These are phyloP conservation scores for Ichneumoninae sp. DNA, from an alignment of 2,888 invertebrate genomes.

Conservation along the genomic window DNA sequence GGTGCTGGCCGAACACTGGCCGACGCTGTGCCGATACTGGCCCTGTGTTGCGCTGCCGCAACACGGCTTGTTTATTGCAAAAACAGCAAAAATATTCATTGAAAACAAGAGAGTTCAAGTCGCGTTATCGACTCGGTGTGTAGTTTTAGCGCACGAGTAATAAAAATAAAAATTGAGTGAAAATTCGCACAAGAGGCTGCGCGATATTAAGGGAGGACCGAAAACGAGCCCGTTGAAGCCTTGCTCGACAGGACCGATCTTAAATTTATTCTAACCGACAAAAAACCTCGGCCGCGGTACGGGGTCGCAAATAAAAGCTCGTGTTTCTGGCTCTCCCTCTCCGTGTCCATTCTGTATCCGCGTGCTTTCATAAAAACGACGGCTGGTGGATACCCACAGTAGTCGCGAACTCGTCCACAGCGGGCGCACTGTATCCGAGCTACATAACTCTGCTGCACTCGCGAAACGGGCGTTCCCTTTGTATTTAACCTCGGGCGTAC, in stretches of 20 bases:
- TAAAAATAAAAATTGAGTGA: not conserved
- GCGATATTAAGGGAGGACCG: not conserved
- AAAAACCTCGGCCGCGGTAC: not conserved
- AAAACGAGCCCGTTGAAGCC: not conserved
- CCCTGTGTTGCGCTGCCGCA: too few species aligned
- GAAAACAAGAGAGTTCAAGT: not conserved
- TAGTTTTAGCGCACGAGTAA: not conserved
- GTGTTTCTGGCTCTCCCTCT: not conserved
- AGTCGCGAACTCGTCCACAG: conserved; percentile 9
- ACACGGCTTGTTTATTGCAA: too few species aligned
- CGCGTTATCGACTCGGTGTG: not conserved
- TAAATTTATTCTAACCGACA: conserved; percentile 10
- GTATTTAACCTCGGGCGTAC: conserved; percentile 34
- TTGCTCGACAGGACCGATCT: conserved; percentile 11
- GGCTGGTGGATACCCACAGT: not conserved
- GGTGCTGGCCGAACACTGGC: too few species aligned
- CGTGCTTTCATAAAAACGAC: conserved; percentile 20
- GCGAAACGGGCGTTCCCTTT: conserved; percentile 43
- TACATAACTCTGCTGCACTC: conserved; percentile 22
- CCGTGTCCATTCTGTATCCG: conserved; percentile 7
- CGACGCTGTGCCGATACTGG: too few species aligned
- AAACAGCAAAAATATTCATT: too few species aligned
- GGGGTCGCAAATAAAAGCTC: conserved; percentile 2
- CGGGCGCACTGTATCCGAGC: conserved; percentile 6
- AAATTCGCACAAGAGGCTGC: not conserved